Evolutionary conservation across 2,888 invertebrate species (phyloP).

Genomic region (Drosophila atroscutellata): DNA sequence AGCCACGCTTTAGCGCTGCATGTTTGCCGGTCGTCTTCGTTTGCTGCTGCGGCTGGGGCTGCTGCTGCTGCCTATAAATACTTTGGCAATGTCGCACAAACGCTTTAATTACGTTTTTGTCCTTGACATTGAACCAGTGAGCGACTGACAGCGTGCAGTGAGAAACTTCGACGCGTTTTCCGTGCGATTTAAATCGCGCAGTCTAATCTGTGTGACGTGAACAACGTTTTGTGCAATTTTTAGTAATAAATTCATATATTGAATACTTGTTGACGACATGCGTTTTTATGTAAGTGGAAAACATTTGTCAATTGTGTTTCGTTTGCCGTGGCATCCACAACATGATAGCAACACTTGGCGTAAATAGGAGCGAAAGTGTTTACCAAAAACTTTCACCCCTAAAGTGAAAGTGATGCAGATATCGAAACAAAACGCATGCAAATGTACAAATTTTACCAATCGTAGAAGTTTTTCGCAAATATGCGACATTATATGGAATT

Average conservation of each 20-base stretch:
- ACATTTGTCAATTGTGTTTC: slow-evolving; percentile 9
- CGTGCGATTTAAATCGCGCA: slow-evolving; percentile 49
- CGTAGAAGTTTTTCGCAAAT: not conserved
- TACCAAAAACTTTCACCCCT: slow-evolving; percentile 64
- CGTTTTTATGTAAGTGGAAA: slow-evolving; percentile 63
- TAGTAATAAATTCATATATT: slow-evolving; percentile 16
- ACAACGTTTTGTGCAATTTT: slow-evolving; percentile 31
- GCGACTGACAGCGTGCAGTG: slow-evolving; percentile 30
- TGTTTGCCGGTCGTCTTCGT: slow-evolving; percentile 62
- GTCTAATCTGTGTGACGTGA: slow-evolving; percentile 33
- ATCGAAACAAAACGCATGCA: slow-evolving; percentile 52
- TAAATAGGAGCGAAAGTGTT: slow-evolving; percentile 66
- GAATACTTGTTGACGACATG: slow-evolving; percentile 34
- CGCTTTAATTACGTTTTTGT: slow-evolving; percentile 84
- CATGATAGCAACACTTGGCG: not conserved
- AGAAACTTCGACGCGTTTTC: slow-evolving; percentile 55
- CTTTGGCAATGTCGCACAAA: slow-evolving; percentile 74
- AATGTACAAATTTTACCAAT: slow-evolving; percentile 36
- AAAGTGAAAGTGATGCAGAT: slow-evolving; percentile 66
- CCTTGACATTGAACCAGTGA: slow-evolving; percentile 82
- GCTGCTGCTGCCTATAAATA: slow-evolving; percentile 68
- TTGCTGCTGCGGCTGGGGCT: slow-evolving; percentile 32
- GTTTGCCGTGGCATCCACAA: not conserved
- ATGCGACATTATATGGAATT: not conserved
- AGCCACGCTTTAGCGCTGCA: slow-evolving; percentile 12